Conservation (phyloP, 2,888 invertebrate species). For the Drosophila hamatofila region DNA sequence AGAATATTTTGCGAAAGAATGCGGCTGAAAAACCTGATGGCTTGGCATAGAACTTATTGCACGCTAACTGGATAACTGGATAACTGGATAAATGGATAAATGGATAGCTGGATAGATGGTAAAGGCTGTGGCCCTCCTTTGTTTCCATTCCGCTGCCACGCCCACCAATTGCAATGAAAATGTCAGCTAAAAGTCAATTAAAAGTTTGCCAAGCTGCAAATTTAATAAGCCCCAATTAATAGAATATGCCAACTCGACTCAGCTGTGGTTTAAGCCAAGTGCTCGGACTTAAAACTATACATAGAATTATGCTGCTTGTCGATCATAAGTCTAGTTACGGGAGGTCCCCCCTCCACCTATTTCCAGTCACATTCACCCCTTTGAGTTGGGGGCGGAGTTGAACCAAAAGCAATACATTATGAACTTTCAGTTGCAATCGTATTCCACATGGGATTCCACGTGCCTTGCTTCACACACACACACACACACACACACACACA, state of each 20-base stretch:
- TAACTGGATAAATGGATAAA: slow-evolving; percentile 12
- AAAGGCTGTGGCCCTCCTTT: slow-evolving; percentile 20
- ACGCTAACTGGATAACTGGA: slow-evolving; percentile 32
- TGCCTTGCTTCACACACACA: neutral
- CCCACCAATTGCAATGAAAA: slow-evolving; percentile 14
- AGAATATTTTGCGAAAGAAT: slow-evolving; percentile 71
- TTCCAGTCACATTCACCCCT: neutral
- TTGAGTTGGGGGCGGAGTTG: neutral
- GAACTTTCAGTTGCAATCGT: neutral
- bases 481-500: no score
- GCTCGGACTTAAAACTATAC: neutral
- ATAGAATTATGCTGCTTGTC: neutral
- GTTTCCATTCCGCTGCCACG: neutral
- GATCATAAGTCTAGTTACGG: no score
- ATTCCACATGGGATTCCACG: neutral
- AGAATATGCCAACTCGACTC: neutral
- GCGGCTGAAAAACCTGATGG: slow-evolving; percentile 61
- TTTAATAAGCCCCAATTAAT: slow-evolving; percentile 38
- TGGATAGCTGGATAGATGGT: slow-evolving; percentile 28
- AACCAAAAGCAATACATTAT: neutral
- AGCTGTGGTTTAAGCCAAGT: no score
- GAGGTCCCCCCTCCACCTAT: no score
- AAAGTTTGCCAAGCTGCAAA: slow-evolving; percentile 30
- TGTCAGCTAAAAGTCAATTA: slow-evolving; percentile 8
- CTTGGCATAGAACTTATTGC: slow-evolving; percentile 52